Evolutionary conservation across 2,888 invertebrate species (phyloP), one percentile per base, ranked within the genome.

Genomic region (Rhingia rostrata): DNA sequence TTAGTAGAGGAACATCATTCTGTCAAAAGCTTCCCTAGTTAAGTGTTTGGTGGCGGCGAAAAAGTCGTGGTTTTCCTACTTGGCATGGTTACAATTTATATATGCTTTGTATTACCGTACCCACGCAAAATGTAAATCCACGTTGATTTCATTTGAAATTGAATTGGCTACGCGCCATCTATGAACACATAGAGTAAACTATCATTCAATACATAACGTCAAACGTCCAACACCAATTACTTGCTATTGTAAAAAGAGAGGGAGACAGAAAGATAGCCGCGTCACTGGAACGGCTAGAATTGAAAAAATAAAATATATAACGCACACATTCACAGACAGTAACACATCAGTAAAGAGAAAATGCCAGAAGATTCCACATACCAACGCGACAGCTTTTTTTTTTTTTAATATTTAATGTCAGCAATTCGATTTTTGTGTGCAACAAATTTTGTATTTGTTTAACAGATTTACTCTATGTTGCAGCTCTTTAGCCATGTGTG

Each of bases 181-280:
- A 49, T 66, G n/a, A 58, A 49, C 22, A 43, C 6, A 12, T 75
- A 63, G 73, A 0, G 9, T 3, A 63, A 73, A 35, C 9, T 4
- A 10, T 0, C 14, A 4, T 1, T 14, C 30, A 5, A 14, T 22
- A 22, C 22, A 22, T 22, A 22, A 56, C 39, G 30, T 47, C 22
- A 30, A 43, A 14, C 4, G 22, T 30, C n/a, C 41, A 3, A 32
- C 6, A 37, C 43, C 61, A 72, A 9, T 45, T n/a, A 53, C 3
- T 22, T 7, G 41, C 60, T 35, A 61, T 9, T 30, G n/a, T 22
- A 33, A 41, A 43, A 54, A 6, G n/a, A 53, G 22, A 73, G 3
- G 9, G 60, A 41, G 51, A 67, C 33, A 14, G 35, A 35, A 22
- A 2, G 22, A 49, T 12, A 43, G 30, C 6, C 10, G 3, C 2